phyloP scores from a whole-genome alignment of 2,113 vertebrate species.

The Myotis brandtii region DNA sequence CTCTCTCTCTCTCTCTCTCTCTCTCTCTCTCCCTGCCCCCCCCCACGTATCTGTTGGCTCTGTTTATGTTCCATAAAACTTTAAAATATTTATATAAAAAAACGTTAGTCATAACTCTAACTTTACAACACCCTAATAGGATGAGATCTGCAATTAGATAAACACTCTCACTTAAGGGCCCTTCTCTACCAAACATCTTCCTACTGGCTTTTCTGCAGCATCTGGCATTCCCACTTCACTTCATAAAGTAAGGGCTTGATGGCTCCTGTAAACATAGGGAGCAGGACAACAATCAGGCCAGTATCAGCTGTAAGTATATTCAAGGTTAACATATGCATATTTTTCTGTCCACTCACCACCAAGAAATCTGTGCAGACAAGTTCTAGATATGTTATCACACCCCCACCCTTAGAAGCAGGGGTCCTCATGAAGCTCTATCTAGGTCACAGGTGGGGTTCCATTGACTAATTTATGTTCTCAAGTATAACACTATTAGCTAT shows the following conservation, averaged over 20 bases:
- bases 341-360: neutral
- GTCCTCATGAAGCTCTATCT: neutral
- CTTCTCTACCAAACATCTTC: neutral
- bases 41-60: neutral
- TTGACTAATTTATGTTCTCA: neutral
- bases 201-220: neutral
- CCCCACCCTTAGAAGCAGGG: neutral
- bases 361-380: neutral
- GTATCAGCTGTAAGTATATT: neutral
- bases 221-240: neutral
- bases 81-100: neutral
- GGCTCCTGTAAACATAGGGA: neutral
- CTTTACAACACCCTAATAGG: neutral
- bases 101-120: neutral
- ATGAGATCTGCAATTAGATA: neutral
- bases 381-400: neutral
- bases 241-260: neutral
- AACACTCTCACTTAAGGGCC: neutral
- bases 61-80: conserved; percentile 27
- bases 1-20: neutral
- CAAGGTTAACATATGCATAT: too few species aligned
- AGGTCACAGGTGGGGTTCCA: neutral
- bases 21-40: neutral
- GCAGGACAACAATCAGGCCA: neutral
- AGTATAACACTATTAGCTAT: neutral